Evolutionary conservation across 2,888 invertebrate genomes (phyloP).

Genomic region (Philonicus albiceps): DNA sequence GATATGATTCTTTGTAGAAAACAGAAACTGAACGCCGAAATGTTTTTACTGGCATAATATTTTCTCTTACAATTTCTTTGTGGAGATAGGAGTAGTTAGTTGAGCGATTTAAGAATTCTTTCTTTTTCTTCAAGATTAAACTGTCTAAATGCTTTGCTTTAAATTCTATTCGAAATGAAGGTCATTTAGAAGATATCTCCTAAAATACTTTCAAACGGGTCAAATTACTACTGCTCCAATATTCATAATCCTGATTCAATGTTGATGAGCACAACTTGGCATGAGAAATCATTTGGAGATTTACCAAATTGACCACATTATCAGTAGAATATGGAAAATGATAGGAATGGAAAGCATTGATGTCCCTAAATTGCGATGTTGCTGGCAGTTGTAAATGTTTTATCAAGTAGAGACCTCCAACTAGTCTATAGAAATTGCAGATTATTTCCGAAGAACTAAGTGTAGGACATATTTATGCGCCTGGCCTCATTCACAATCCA

Average conservation of each 20-base stretch:
- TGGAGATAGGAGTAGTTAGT: too few species aligned
- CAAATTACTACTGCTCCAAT: neutral
- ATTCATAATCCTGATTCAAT: neutral
- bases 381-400: neutral
- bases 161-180: neutral
- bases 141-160: neutral
- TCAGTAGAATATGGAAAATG: neutral
- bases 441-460: neutral
- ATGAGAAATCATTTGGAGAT: neutral
- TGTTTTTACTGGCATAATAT: too few species aligned
- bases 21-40: too few species aligned
- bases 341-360: neutral
- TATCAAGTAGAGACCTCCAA: neutral
- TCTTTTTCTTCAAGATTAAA: too few species aligned
- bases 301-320: slow-evolving; percentile 15
- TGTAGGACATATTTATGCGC: neutral
- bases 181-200: neutral
- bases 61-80: too few species aligned
- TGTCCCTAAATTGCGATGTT: neutral
- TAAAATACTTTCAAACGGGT: neutral
- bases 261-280: neutral
- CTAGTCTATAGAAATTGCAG: neutral
- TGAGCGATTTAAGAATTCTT: too few species aligned
- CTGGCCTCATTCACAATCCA: slow-evolving; percentile 3
- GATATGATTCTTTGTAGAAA: too few species aligned